Evolutionary conservation across 2,797 vertebrate species (phyloP).

Genomic region (Eulemur albifrons): DNA sequence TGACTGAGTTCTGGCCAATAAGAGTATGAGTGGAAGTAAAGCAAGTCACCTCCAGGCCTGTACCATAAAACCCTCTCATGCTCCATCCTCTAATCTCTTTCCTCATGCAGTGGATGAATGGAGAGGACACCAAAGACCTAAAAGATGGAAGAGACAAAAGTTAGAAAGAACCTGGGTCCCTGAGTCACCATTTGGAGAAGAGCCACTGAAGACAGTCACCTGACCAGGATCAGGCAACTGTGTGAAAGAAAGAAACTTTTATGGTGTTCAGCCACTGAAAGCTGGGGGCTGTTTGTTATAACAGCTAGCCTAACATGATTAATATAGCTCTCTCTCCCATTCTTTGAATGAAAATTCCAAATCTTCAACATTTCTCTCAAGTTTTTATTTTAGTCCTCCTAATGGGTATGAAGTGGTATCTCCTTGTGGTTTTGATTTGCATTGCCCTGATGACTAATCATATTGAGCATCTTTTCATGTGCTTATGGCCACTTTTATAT

Average conservation of each 20-base stretch:
- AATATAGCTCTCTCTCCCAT: background rate
- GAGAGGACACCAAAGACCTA: background rate
- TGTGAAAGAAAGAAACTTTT: constrained; percentile 8
- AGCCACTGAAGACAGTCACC: background rate
- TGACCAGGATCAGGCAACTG: background rate
- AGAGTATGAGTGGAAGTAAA: background rate
- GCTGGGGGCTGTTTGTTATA: background rate
- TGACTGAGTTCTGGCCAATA: background rate
- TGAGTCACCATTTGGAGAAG: background rate
- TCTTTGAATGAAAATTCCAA: background rate
- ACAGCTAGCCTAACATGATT: background rate
- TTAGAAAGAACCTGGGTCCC: background rate
- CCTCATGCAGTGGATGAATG: background rate
- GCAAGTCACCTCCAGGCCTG: background rate
- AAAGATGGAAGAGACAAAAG: background rate
- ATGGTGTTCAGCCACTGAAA: background rate
- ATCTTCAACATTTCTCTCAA: background rate
- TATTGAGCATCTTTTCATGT: background rate
- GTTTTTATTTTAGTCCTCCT: background rate
- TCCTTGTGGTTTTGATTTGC: background rate
- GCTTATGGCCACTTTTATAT: background rate
- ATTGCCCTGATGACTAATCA: background rate
- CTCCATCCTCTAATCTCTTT: background rate
- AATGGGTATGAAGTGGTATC: background rate
- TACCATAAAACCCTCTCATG: background rate